Conservation (phyloP, 1,140 invertebrate genomes). For the Leucophenga varia region DNA sequence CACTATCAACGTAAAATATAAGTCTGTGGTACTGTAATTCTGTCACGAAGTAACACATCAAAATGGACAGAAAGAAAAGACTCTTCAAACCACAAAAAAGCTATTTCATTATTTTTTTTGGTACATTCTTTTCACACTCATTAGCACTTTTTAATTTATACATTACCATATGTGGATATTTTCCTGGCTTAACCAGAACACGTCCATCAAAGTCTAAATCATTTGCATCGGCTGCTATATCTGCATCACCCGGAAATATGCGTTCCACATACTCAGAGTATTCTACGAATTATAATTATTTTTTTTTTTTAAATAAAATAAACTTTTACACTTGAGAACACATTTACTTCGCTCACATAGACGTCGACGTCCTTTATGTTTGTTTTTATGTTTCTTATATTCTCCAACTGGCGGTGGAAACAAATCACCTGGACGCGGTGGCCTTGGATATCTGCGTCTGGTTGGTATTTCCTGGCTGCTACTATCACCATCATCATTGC, state of each 20-base stretch:
- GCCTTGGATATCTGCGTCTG: too few relatives aligned
- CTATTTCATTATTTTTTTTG: too few relatives aligned
- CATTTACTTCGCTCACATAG: constrained; percentile 46
- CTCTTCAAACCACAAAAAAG: too few relatives aligned
- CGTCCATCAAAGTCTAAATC: constrained; percentile 49
- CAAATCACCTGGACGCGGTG: constrained; percentile 23
- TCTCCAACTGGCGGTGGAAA: constrained; percentile 31
- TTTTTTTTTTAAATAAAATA: constrained; percentile 3
- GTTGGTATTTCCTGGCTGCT: too few relatives aligned
- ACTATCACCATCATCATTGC: too few relatives aligned
- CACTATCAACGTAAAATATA: too few relatives aligned
- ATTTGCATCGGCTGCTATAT: constrained; percentile 33
- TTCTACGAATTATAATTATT: constrained; percentile 23
- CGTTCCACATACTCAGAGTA: constrained; percentile 43
- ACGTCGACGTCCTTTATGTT: constrained; percentile 10
- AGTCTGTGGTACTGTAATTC: too few relatives aligned
- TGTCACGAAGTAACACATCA: too few relatives aligned
- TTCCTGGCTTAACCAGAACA: constrained; percentile 37
- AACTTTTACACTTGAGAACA: neutral
- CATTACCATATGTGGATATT: constrained; percentile 57
- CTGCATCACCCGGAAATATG: constrained; percentile 42
- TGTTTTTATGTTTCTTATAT: constrained; percentile 1
- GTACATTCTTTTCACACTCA: too few relatives aligned
- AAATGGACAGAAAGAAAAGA: too few relatives aligned
- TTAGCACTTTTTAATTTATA: neutral